Conservation (phyloP, 2,888 invertebrate genomes). For the Cerastis leucographa region DNA sequence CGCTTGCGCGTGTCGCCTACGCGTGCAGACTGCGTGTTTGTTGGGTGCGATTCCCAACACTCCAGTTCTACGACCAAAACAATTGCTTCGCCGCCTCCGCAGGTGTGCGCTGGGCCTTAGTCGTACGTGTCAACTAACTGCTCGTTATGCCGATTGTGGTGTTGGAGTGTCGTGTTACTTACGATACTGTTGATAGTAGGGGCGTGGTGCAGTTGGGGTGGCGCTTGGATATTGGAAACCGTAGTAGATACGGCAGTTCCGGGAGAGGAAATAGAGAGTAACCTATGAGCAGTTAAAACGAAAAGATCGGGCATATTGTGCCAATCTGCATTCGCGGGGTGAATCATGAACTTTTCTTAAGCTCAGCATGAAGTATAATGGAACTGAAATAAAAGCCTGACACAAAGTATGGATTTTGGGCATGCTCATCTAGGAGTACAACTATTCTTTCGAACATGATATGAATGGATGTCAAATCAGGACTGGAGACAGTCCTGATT, state of each 20-base stretch:
- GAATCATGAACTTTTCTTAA: neutral
- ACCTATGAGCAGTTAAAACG: neutral
- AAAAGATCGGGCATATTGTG: neutral
- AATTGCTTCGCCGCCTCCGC: neutral
- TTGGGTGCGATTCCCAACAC: too few species aligned
- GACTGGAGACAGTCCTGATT: neutral
- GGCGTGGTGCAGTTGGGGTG: neutral
- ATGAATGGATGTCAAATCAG: too few species aligned
- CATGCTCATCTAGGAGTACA: neutral
- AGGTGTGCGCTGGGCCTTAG: neutral
- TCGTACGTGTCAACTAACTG: conserved; percentile 27
- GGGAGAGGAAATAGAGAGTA: neutral
- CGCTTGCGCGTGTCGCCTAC: too few species aligned
- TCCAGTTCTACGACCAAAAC: neutral
- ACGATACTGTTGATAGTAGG: neutral
- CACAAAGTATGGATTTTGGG: neutral
- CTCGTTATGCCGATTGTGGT: conserved; percentile 12
- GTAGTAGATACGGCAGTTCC: neutral
- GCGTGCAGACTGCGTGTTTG: too few species aligned
- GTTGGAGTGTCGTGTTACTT: conserved; percentile 26
- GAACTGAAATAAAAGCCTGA: neutral
- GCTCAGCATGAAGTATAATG: neutral
- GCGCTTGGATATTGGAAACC: neutral
- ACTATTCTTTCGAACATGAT: neutral
- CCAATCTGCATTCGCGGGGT: neutral